Evolutionary conservation across 1,140 invertebrate species (phyloP), one percentile per base, ranked within the genome.

Genomic region (Hermetia illucens): DNA sequence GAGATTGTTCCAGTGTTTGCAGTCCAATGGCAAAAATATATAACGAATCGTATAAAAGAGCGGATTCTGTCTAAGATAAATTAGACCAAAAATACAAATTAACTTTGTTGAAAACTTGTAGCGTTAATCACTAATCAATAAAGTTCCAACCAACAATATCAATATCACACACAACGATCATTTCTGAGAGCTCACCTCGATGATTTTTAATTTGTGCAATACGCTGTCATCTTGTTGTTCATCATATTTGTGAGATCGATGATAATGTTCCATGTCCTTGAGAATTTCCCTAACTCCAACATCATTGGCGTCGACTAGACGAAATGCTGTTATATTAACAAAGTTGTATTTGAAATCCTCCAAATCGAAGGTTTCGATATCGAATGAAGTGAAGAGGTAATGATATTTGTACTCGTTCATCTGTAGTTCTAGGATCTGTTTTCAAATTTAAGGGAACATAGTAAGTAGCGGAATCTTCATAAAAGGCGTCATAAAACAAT

Each of bases 361-460:
- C 36, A 90, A 62, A 62, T 90, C 83, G 50, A 87, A 87, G 17
- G 82, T 76, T 59, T 87, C 83, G 49, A 87, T 75, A 62, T 88
- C 86, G 62, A 88, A 86, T n/a, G 82, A 86, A 18, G 84, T 86
- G 50, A 89, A 89, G 64, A 89, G 77, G 55, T 87, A 90, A 58
- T 90, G 84, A 57, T 89, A 88, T 53, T 80, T 68, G 56, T 85
- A 83, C 57, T 87, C 85, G 51, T 90, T 90, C 85, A 90, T 89
- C 58, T 89, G 85, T 12, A 89, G 58, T 55, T 90, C 84, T 19
- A 89, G 63, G 49, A 88, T 84, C 85, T 90, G 75, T 3, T 18
- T 15, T 5, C n/a, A 32, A 32, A 32, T 13, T 6, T 8, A 16
- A 6, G 5, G 30, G 13, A 32, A 8, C 5, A 15, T 32, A 12